Conservation (phyloP, 2,797 vertebrate species). For the Megaceryle alcyon region DNA sequence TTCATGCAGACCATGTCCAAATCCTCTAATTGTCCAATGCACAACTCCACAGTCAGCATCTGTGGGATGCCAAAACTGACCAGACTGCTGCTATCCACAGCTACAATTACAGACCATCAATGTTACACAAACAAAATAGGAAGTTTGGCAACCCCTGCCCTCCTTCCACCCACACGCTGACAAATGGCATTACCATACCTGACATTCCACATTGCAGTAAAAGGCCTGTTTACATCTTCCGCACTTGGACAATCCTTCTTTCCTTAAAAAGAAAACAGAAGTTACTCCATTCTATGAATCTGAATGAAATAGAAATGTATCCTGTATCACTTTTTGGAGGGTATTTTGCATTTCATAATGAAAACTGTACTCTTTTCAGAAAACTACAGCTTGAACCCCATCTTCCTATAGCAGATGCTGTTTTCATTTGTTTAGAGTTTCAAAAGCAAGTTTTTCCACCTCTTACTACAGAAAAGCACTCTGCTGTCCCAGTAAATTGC, state of each 20-base stretch:
- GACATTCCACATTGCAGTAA: conserved; percentile 94
- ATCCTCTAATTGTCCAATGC: conserved; percentile 26
- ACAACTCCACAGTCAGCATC: not conserved
- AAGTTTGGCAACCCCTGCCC: not conserved
- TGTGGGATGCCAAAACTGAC: not conserved
- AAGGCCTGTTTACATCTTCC: conserved; percentile 96
- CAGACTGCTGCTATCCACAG: not conserved
- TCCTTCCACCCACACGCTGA: not conserved
- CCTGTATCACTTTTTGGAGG: not conserved
- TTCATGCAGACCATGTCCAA: not conserved
- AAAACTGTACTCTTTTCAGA: not conserved
- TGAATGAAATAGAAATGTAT: not conserved
- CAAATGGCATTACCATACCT: conserved; percentile 80
- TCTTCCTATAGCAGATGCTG: not conserved
- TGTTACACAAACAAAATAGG: not conserved
- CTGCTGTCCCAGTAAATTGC: not conserved
- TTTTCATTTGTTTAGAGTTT: not conserved
- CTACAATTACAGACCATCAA: not conserved
- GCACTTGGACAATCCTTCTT: conserved; percentile 92
- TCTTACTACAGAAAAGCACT: not conserved
- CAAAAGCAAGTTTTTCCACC: not conserved
- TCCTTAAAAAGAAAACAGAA: conserved; percentile 82
- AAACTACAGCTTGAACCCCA: not conserved
- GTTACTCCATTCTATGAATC: not conserved
- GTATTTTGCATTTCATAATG: not conserved